Conservation (phyloP, 2,888 invertebrate species). For the Tachystola acroxantha region DNA sequence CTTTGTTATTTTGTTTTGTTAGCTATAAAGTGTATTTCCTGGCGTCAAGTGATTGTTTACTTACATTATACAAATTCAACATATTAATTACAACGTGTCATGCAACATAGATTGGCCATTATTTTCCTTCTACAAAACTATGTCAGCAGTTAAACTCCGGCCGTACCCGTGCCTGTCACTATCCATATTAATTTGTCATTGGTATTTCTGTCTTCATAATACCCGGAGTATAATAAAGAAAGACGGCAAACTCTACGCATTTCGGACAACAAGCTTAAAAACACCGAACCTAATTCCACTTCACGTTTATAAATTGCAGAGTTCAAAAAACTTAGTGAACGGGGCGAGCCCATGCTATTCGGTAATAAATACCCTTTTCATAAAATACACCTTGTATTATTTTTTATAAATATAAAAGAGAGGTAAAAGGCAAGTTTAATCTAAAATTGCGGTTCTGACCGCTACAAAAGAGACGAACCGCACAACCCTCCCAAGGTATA, state of each 20-base stretch:
- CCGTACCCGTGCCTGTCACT: slow-evolving; percentile 7
- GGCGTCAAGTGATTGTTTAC: slow-evolving; percentile 1
- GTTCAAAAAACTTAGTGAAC: too few species aligned
- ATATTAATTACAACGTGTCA: slow-evolving; percentile 5
- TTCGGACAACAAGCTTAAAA: too few species aligned
- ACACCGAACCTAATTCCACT: too few species aligned
- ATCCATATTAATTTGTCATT: slow-evolving; percentile 7
- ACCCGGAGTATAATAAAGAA: too few species aligned
- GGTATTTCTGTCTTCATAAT: slow-evolving; percentile 9
- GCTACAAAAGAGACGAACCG: slow-evolving; percentile 18
- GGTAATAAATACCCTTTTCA: too few species aligned
- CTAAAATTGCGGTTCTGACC: slow-evolving; percentile 26
- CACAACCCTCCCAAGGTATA: slow-evolving; percentile 26
- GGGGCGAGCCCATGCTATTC: too few species aligned
- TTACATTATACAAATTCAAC: slow-evolving; percentile 6
- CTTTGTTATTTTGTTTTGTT: too few species aligned
- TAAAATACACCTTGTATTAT: too few species aligned
- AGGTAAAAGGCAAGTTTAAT: slow-evolving; percentile 15
- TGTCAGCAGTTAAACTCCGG: slow-evolving; percentile 11
- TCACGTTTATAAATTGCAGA: too few species aligned
- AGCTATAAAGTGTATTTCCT: not conserved
- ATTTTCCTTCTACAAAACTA: slow-evolving; percentile 12
- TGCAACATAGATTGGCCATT: slow-evolving; percentile 3
- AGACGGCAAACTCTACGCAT: too few species aligned
- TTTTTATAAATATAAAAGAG: too few species aligned